phyloP scores from a whole-genome alignment of 2,797 vertebrate species.

The Xenentodon cancila region DNA sequence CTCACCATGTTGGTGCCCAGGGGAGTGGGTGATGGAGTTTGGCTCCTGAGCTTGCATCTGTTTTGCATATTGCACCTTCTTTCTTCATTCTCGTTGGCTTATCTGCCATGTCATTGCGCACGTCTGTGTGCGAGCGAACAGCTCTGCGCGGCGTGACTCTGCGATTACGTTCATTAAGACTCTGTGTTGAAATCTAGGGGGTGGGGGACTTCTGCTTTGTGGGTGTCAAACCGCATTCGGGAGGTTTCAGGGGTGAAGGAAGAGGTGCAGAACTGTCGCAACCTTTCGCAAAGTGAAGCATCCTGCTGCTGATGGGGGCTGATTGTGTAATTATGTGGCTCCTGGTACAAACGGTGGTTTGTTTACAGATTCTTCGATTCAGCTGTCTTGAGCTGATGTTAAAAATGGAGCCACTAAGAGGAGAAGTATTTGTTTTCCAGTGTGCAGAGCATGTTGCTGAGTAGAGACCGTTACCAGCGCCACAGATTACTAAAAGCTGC shows the following conservation, averaged over 20 bases:
- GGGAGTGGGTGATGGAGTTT: background rate
- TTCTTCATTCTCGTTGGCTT: too few relatives aligned
- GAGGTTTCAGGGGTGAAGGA: conserved; percentile 16
- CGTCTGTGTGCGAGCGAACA: background rate
- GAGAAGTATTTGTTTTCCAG: background rate
- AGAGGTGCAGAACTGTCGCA: conserved; percentile 11
- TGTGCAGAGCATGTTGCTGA: background rate
- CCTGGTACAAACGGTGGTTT: conserved; percentile 1
- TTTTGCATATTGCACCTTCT: background rate
- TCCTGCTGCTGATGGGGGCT: conserved; percentile 34
- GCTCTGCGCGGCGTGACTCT: conserved; percentile 17
- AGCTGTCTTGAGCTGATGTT: conserved; percentile 6
- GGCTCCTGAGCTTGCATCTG: background rate
- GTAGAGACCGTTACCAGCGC: too few relatives aligned
- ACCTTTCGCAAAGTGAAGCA: conserved; percentile 17
- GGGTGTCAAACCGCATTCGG: conserved; percentile 9
- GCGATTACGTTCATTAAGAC: conserved; percentile 32
- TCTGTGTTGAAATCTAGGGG: conserved; percentile 29
- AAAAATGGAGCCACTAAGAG: conserved; percentile 12
- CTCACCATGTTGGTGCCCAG: background rate
- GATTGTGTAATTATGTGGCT: conserved; percentile 1
- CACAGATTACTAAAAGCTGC: too few relatives aligned
- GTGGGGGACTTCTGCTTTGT: conserved; percentile 31
- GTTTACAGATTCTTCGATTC: background rate
- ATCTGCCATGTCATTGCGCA: background rate